These are phyloP conservation scores for Stictonetta naevosa DNA, from an alignment of 2,113 vertebrate genomes.

Conservation along the genomic window DNA sequence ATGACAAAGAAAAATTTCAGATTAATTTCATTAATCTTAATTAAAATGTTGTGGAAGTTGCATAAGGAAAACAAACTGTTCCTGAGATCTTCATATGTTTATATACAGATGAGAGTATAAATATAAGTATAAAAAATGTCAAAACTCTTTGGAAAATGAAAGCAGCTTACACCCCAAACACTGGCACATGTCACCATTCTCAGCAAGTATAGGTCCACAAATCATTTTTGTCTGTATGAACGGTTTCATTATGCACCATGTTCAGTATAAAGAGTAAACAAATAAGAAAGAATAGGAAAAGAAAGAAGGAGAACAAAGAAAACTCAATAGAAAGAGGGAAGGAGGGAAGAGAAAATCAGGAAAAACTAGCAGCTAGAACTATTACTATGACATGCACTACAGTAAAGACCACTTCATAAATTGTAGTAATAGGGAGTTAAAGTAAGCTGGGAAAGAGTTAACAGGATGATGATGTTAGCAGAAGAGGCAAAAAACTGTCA, in stretches of 20 bases:
- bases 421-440: background rate
- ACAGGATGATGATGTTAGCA: background rate
- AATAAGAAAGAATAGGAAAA: background rate
- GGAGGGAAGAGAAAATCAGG: background rate
- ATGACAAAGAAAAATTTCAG: background rate
- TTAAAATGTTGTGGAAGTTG: background rate
- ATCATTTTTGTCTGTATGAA: background rate
- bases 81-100: background rate
- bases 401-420: background rate
- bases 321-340: background rate
- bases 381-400: background rate
- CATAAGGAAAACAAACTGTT: background rate
- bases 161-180: background rate
- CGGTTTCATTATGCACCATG: background rate
- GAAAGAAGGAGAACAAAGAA: background rate
- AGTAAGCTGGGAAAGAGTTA: background rate
- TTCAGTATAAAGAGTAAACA: background rate
- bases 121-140: background rate
- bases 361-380: background rate
- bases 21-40: background rate
- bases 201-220: background rate
- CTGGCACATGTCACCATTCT: background rate
- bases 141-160: background rate
- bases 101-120: background rate
- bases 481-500: background rate